Conservation (phyloP, 2,888 invertebrate genomes). For the Paralinhomoeus sp. region DNA sequence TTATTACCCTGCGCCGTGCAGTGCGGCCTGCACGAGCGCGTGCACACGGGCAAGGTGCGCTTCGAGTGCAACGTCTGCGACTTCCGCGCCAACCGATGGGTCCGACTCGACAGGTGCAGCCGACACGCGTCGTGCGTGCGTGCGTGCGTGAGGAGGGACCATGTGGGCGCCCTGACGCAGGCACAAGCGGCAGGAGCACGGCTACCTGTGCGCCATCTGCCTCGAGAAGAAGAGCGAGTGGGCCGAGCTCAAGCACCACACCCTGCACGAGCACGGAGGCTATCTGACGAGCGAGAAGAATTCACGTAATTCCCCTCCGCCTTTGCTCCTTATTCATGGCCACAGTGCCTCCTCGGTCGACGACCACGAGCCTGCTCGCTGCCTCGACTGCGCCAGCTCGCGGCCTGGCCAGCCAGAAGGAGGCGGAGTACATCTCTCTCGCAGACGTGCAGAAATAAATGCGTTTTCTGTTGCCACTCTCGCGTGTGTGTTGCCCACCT, state of each 20-base stretch:
- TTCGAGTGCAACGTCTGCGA: slow-evolving; percentile 23
- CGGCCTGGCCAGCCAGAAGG: too few relatives aligned
- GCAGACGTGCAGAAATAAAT: too few relatives aligned
- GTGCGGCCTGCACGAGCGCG: slow-evolving; percentile 22
- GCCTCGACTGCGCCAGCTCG: too few relatives aligned
- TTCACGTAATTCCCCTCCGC: slow-evolving; percentile 12
- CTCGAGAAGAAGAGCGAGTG: slow-evolving; percentile 16
- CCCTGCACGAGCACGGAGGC: slow-evolving; percentile 19
- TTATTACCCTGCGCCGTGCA: slow-evolving; percentile 2
- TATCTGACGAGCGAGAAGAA: slow-evolving; percentile 19
- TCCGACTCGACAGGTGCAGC: slow-evolving; percentile 2
- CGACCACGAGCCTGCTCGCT: too few relatives aligned
- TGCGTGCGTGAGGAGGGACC: too few relatives aligned
- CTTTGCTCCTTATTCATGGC: neutral
- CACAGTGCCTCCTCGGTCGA: too few relatives aligned
- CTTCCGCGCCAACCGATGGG: slow-evolving; percentile 8
- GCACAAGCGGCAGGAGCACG: slow-evolving; percentile 22
- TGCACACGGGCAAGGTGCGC: slow-evolving; percentile 25
- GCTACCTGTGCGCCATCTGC: slow-evolving; percentile 23
- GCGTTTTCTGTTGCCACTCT: too few relatives aligned
- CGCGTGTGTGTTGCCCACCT: too few relatives aligned
- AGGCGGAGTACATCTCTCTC: too few relatives aligned
- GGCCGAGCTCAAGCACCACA: slow-evolving; percentile 23
- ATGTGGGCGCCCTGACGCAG: slow-evolving; percentile 3
- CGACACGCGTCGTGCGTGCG: too few relatives aligned